Conservation (phyloP, 2,797 vertebrate species). For the Sebastes wilsoni region DNA sequence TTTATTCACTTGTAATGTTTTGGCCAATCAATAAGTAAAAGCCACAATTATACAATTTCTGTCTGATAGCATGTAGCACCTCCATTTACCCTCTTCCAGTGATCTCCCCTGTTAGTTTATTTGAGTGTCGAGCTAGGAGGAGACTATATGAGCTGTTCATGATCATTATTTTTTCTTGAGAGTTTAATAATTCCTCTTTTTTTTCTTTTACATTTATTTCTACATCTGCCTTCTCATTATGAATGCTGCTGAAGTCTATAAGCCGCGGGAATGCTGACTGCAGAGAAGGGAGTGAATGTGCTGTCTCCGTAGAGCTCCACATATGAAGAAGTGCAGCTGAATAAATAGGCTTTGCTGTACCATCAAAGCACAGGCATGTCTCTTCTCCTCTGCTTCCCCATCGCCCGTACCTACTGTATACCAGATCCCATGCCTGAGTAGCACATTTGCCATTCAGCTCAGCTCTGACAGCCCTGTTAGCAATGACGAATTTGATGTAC, state of each 20-base stretch:
- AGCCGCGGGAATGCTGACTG: constrained; percentile 32
- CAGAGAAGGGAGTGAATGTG: constrained; percentile 23
- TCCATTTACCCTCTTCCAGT: neutral
- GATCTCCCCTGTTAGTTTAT: neutral
- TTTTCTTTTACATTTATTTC: neutral
- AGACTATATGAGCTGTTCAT: neutral
- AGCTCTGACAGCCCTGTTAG: constrained; percentile 56
- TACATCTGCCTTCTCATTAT: constrained; percentile 15
- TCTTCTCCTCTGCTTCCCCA: constrained; percentile 20
- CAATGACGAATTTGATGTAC: constrained; percentile 52
- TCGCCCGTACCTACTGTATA: neutral
- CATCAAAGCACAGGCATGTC: constrained; percentile 24
- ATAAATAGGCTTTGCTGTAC: constrained; percentile 54
- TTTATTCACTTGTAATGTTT: neutral
- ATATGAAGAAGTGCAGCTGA: constrained; percentile 44
- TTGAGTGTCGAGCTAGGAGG: neutral
- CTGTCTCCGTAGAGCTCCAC: constrained; percentile 24
- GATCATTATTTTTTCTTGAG: neutral
- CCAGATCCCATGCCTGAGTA: constrained; percentile 8
- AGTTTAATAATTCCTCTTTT: constrained; percentile 4
- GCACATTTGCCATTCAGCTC: constrained; percentile 61
- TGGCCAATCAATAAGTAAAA: neutral
- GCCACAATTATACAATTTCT: neutral
- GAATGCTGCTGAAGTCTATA: constrained; percentile 29
- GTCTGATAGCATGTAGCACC: neutral